Evolutionary conservation across 2,113 vertebrate genomes (phyloP).

Genomic region (Mesembrinibis cayennensis): DNA sequence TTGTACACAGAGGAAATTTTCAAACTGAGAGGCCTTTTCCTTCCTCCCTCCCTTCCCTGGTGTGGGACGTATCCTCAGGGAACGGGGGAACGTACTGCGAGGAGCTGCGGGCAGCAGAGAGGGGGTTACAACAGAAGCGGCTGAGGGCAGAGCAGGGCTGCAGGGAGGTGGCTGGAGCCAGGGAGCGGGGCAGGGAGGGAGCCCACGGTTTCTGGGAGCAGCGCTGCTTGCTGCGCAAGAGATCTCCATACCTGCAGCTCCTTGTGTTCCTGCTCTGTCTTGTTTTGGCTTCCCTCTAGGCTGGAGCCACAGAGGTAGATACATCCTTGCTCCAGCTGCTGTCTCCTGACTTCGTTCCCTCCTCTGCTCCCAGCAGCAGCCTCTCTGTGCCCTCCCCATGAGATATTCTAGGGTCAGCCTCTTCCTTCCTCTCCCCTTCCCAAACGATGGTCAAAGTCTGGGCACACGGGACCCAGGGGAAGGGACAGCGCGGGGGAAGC

Average conservation of each 20-base stretch:
- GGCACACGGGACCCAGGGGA: neutral
- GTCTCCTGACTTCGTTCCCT: neutral
- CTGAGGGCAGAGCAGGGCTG: neutral
- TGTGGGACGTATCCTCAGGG: neutral
- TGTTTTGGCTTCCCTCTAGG: neutral
- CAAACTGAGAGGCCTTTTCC: neutral
- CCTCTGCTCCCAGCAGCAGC: neutral
- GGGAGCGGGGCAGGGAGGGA: neutral
- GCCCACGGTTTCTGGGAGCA: neutral
- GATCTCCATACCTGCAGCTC: neutral
- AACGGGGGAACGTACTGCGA: accelerated
- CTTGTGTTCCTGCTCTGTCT: neutral
- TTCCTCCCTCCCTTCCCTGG: neutral
- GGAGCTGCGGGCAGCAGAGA: neutral
- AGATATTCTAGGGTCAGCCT: neutral
- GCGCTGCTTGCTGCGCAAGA: neutral
- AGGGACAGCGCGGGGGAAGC: neutral
- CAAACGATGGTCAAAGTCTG: neutral
- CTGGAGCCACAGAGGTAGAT: neutral
- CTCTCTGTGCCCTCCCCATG: neutral
- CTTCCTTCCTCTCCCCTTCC: neutral
- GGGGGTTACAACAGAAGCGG: neutral
- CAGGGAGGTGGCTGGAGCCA: neutral
- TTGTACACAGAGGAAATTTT: neutral
- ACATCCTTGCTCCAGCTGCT: neutral